Percentiles rank a stretch among this genome's conserved stretches.
These are phyloP conservation scores for Digitonthophagus gazella DNA, from an alignment of 2,888 invertebrate species.

Conservation along the genomic window DNA sequence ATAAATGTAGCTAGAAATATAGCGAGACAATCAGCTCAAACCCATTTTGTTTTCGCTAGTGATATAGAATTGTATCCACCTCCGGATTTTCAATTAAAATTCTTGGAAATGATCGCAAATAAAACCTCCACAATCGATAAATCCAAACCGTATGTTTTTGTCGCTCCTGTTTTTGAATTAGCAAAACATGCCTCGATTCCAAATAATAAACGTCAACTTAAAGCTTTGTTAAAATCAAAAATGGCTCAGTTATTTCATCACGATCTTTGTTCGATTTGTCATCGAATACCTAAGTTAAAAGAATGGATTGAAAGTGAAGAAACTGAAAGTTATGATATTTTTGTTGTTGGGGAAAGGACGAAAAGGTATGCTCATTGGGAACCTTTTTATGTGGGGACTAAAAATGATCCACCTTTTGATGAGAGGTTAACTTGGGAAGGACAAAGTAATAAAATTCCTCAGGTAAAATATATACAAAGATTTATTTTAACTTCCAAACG, in stretches of 20 bases:
- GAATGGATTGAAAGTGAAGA: constrained; percentile 45
- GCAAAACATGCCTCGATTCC: constrained; percentile 58
- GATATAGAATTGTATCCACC: constrained; percentile 45
- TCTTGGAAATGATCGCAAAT: constrained; percentile 35
- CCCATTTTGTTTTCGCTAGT: constrained; percentile 42
- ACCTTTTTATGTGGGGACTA: constrained; percentile 56
- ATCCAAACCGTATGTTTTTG: constrained; percentile 36
- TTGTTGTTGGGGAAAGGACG: constrained; percentile 48
- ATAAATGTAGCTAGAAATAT: constrained; percentile 44
- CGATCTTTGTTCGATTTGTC: constrained; percentile 54
- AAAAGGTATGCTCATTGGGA: constrained; percentile 53
- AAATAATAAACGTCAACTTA: constrained; percentile 63
- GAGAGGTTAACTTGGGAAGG: constrained; percentile 57
- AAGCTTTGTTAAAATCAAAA: constrained; percentile 42
- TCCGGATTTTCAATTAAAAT: constrained; percentile 37
- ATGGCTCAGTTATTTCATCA: constrained; percentile 56
- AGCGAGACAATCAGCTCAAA: constrained; percentile 40
- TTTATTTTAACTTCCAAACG: no score
- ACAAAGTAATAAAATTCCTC: constrained; percentile 57
- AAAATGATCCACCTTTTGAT: constrained; percentile 53
- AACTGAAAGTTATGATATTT: constrained; percentile 47
- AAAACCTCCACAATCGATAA: constrained; percentile 19
- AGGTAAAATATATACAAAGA: constrained; percentile 43
- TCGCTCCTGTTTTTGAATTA: constrained; percentile 42
- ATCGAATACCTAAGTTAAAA: constrained; percentile 49